Conservation (phyloP, 1,140 invertebrate genomes). For the Lepidurus apus region DNA sequence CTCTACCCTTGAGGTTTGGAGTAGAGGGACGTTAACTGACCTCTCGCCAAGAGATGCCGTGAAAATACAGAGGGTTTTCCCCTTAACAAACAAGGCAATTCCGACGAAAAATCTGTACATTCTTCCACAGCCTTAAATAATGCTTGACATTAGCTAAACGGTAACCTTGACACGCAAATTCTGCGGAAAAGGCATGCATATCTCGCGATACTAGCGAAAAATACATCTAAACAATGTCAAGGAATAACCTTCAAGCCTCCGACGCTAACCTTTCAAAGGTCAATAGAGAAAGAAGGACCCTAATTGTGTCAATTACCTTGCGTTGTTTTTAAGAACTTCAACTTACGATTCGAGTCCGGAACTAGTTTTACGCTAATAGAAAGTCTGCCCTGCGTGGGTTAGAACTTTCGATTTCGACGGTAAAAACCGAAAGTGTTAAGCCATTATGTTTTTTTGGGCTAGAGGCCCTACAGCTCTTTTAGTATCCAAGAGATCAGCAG, state of each 20-base stretch:
- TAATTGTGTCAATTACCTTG: neutral
- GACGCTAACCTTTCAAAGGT: neutral
- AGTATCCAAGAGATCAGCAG: neutral
- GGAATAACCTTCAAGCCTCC: neutral
- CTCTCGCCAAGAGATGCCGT: neutral
- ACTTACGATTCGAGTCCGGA: neutral
- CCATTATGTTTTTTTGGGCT: neutral
- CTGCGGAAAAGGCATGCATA: neutral
- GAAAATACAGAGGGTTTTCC: conserved; percentile 1
- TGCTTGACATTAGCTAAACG: neutral
- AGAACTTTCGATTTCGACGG: neutral
- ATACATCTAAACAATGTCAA: neutral
- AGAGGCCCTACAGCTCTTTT: no score
- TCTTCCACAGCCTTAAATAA: neutral
- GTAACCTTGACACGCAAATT: neutral
- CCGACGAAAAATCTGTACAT: neutral
- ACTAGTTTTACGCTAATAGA: neutral
- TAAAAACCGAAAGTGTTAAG: neutral
- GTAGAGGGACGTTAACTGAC: conserved; percentile 8
- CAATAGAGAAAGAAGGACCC: neutral
- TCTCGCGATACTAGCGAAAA: neutral
- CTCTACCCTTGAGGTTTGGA: neutral
- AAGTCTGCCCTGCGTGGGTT: neutral
- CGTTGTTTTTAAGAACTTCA: neutral
- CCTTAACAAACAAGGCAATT: conserved; percentile 3